Conservation (phyloP, 2,113 vertebrate genomes). For the Psettodes erumei region DNA sequence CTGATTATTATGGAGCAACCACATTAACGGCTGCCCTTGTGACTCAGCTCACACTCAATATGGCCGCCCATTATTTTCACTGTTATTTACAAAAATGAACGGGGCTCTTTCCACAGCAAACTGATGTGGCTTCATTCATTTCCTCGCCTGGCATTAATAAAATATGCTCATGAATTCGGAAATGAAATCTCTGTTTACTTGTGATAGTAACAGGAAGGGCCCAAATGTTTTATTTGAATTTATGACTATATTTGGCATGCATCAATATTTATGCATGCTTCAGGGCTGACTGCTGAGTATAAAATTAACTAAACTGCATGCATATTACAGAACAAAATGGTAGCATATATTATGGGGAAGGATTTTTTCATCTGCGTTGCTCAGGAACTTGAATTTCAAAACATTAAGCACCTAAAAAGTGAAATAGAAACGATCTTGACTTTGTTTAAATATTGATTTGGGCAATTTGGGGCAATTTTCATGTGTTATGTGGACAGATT, state of each 20-base stretch:
- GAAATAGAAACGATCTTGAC: too few species aligned
- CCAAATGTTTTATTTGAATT: slow-evolving; percentile 33
- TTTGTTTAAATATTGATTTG: slow-evolving; percentile 7
- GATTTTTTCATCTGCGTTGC: background rate
- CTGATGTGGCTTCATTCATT: slow-evolving; percentile 31
- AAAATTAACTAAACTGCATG: background rate
- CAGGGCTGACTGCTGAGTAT: background rate
- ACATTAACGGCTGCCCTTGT: slow-evolving; percentile 19
- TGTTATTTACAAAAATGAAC: slow-evolving; percentile 16
- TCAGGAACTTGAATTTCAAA: background rate
- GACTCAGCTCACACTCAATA: slow-evolving; percentile 23
- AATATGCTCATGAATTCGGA: slow-evolving; percentile 30
- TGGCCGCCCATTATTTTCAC: slow-evolving; percentile 8
- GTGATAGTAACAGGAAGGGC: background rate
- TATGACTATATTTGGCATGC: slow-evolving; percentile 34
- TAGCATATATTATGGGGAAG: background rate
- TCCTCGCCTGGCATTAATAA: slow-evolving; percentile 30
- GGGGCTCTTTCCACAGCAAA: background rate
- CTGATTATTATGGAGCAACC: slow-evolving; percentile 14
- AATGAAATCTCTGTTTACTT: slow-evolving; percentile 41
- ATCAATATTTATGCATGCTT: slow-evolving; percentile 30
- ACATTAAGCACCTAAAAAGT: background rate
- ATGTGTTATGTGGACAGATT: background rate
- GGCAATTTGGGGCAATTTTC: background rate
- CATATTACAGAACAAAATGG: background rate